Percentiles rank a stretch among this genome's conserved stretches.
phyloP scores from a whole-genome alignment of 2,113 vertebrate genomes.

The Anarrhichthys ocellatus region DNA sequence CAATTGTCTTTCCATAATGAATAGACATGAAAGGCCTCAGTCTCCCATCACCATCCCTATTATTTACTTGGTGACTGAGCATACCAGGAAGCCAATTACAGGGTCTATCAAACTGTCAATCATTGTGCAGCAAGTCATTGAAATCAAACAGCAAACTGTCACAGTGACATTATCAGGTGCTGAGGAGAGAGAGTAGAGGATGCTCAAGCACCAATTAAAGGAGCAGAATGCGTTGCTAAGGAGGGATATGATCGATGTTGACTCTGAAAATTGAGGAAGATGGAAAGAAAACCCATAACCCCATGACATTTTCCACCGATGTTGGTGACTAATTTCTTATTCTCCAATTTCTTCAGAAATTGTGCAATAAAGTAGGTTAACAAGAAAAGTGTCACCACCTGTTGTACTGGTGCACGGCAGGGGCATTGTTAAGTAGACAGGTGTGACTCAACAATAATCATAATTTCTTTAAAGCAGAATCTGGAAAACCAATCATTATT shows the following conservation, averaged over 20 bases:
- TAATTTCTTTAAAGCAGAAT: neutral
- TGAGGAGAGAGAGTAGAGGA: conserved; percentile 54
- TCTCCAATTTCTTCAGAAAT: conserved; percentile 8
- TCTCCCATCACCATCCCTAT: conserved; percentile 60
- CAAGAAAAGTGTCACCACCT: conserved; percentile 6
- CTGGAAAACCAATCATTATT: neutral
- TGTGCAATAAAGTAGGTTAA: neutral
- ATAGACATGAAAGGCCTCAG: conserved; percentile 50
- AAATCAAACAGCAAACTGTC: conserved; percentile 72
- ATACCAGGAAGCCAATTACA: conserved; percentile 73
- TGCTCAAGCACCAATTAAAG: conserved; percentile 64
- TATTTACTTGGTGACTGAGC: conserved; percentile 71
- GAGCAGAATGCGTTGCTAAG: conserved; percentile 49
- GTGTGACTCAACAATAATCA: neutral
- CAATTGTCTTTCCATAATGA: conserved; percentile 53
- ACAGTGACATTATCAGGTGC: conserved; percentile 69
- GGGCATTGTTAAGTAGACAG: neutral
- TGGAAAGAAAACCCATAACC: conserved; percentile 38
- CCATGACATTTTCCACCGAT: conserved; percentile 4
- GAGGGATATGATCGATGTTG: conserved; percentile 53
- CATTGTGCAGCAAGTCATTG: conserved; percentile 67
- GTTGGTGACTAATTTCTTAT: conserved; percentile 8
- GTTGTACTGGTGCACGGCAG: neutral
- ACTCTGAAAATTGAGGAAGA: conserved; percentile 38
- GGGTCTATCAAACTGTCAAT: conserved; percentile 71